These are phyloP conservation scores for Saccopteryx bilineata DNA, from an alignment of 2,113 vertebrate species.

Conservation along the genomic window DNA sequence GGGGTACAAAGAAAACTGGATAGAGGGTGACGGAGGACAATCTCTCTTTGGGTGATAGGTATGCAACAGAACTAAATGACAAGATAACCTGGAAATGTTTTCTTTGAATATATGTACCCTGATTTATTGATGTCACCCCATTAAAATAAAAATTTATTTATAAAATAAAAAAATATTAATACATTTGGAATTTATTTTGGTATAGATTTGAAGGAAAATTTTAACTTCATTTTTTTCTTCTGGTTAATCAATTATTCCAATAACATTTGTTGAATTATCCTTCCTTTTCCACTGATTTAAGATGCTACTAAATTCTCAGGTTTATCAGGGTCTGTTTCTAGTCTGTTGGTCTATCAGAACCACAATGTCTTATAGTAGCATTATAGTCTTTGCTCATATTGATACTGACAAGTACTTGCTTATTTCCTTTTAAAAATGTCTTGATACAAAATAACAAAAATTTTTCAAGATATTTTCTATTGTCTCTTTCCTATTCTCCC, in stretches of 20 bases:
- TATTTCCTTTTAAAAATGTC: slow-evolving; percentile 15
- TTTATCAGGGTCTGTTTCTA: not conserved
- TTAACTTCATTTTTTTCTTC: slow-evolving; percentile 53
- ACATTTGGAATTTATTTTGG: not conserved
- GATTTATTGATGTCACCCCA: no score
- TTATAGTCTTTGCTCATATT: not conserved
- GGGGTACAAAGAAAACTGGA: no score
- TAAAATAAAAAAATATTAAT: no score
- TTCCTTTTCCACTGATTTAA: not conserved
- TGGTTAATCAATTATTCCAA: slow-evolving; percentile 36
- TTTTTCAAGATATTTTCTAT: not conserved
- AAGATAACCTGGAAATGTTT: no score
- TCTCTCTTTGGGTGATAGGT: no score
- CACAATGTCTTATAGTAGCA: not conserved
- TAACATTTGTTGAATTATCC: not conserved
- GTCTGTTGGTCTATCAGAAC: not conserved
- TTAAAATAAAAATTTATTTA: no score
- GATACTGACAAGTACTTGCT: not conserved
- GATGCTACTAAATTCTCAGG: not conserved
- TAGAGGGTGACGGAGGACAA: no score
- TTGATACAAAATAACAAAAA: not conserved
- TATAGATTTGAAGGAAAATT: not conserved
- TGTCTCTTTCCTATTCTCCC: not conserved
- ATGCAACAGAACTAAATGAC: no score
- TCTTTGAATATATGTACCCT: no score